Evolutionary conservation across 2,797 vertebrate species (phyloP).

Genomic region (Poeciliopsis paucimaculata): DNA sequence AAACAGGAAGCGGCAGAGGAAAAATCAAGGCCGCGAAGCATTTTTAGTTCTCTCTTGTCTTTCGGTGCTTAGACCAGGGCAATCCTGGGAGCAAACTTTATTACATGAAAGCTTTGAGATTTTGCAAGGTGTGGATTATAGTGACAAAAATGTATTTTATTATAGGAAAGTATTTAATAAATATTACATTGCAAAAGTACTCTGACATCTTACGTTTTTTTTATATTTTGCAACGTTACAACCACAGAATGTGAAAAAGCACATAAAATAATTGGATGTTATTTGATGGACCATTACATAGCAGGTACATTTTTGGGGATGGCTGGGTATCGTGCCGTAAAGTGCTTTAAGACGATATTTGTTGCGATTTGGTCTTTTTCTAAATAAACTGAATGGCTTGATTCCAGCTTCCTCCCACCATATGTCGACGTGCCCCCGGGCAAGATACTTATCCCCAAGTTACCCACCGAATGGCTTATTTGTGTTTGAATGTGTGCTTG

Average conservation of each 20-base stretch:
- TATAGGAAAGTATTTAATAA: not conserved
- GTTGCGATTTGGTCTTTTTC: not conserved
- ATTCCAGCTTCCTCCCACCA: not conserved
- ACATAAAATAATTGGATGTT: not conserved
- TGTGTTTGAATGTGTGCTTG: not conserved
- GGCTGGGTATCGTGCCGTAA: not conserved
- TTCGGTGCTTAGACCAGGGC: conserved; percentile 34
- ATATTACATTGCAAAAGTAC: not conserved
- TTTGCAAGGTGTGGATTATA: not conserved
- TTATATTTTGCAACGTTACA: not conserved
- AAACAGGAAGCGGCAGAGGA: conserved; percentile 54
- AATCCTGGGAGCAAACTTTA: conserved; percentile 20
- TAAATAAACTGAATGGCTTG: not conserved
- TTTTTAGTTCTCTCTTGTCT: conserved; percentile 35
- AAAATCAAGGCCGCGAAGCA: conserved; percentile 60
- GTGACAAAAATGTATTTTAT: conserved; percentile 5
- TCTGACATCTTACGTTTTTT: not conserved
- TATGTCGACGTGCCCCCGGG: not conserved
- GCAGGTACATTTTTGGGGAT: not conserved
- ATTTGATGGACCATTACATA: not conserved
- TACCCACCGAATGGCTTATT: not conserved
- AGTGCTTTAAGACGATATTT: not conserved
- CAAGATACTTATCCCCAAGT: not conserved
- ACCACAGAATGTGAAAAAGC: not conserved
- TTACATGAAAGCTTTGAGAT: conserved; percentile 23